Evolutionary conservation across 2,113 vertebrate genomes (phyloP), one percentile per base, ranked within the genome.

Genomic region (Sphyrna mokarran): DNA sequence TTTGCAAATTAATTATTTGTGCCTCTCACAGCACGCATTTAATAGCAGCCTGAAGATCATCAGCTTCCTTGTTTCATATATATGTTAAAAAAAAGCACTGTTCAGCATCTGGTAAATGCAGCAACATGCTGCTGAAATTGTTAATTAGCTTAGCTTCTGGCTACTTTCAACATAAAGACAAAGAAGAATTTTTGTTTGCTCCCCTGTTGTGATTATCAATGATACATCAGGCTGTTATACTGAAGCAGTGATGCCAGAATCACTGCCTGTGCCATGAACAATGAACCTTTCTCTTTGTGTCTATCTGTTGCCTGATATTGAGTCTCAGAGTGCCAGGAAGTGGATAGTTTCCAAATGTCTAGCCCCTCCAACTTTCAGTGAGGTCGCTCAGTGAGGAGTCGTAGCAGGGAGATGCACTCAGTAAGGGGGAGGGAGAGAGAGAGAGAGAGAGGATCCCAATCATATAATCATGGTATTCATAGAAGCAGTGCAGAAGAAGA

Each of bases 71-170:
- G 63, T 54, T 54, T 4, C 5, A 54, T 54, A 54, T 54, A 54
- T 54, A 54, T 54, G 26, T 2, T 48, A 72, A 80, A 80, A 80
- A 80, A 91, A 66, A 68, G 20, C 66, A 6, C 63, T 37, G 61
- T 37, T 93, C 89, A 93, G 61, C 58, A 93, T 66, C 89, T 93
- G 89, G 89, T 93, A 68, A 93, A 93, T 63, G 37, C 33, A 18
- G 89, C 58, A 91, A 63, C 58, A 66, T 91, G 89, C 63, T 93
- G 89, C 89, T 66, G 61, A 66, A 66, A 93, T 66, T 37, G 89
- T 66, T 93, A 66, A 93, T 66, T 93, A 93, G 89, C 89, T 93
- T 63, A 93, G 89, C 89, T 93, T 93, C 89, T 93, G 14, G 89
- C 33, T 61, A 93, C 61, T 91, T 66, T 18, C 61, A 37, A 7